Evolutionary conservation across 2,113 vertebrate species (phyloP).

Genomic region (Alectura lathami): DNA sequence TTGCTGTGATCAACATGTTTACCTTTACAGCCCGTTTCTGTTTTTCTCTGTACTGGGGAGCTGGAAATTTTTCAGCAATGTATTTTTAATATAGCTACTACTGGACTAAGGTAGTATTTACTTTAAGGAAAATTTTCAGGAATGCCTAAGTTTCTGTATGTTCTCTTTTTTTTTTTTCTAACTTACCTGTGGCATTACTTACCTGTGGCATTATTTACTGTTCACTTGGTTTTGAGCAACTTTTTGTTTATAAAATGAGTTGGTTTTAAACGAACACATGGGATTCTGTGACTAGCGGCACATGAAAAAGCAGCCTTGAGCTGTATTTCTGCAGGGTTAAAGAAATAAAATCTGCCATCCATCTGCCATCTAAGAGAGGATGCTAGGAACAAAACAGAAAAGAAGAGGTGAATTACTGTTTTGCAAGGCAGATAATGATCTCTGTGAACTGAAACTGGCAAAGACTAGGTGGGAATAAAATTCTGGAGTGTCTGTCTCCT

Average conservation of each 20-base stretch:
- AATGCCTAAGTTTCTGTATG: not conserved
- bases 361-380: not conserved
- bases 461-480: not conserved
- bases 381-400: not conserved
- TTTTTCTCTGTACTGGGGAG: not conserved
- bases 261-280: not conserved
- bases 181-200: not conserved
- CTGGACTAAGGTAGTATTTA: not conserved
- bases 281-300: slow-evolving; percentile 7
- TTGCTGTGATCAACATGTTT: not conserved
- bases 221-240: slow-evolving; percentile 13
- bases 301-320: not conserved
- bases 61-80: slow-evolving; percentile 17
- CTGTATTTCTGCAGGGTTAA: slow-evolving; percentile 12
- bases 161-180: not conserved
- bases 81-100: not conserved
- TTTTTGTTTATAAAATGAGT: slow-evolving; percentile 20
- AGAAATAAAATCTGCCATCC: not conserved
- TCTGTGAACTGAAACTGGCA: not conserved
- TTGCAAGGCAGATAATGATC: not conserved
- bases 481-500: not conserved
- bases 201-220: not conserved
- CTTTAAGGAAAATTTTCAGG: not conserved
- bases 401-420: not conserved
- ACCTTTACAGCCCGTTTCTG: slow-evolving; percentile 13